Evolutionary conservation across 1,140 invertebrate species (phyloP), one percentile per base, ranked within the genome.

Genomic region (Wasmannia auropunctata): DNA sequence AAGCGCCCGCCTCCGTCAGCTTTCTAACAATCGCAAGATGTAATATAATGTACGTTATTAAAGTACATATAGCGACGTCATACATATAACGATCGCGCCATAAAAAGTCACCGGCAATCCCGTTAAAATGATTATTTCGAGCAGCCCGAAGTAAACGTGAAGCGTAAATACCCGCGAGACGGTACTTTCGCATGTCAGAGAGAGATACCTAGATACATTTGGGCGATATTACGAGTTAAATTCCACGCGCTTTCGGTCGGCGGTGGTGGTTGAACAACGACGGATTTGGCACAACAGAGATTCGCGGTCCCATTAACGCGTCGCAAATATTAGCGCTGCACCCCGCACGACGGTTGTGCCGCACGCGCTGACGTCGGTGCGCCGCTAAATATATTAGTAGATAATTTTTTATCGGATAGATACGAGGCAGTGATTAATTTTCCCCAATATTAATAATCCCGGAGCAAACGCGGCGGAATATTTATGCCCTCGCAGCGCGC

Each of bases 391-490:
- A 31, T 81, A 81, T 83, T 34, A 83, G n/a, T 40, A 37, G 37
- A 72, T 25, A 37, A 34, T 65, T 83, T 81, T 74, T 83, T 74
- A 46, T 58, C 28, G 3, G 1, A 0, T 25, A 5, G 19, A 34
- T n/a, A 34, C 25, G 16, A 25, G 7, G 19, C 11, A 25, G 43
- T 34, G 14, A 58, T 83, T 72, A 83, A 74, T 72, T 88, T 70
- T 76, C 70, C 49, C 22, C 31, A 87, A 75, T 72, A 88, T 88
- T 83, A 75, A 88, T 88, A 87, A 87, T 37, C 28, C n/a, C 7
- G 28, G 22, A 4, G 7, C 34, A 25, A n/a, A n/a, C n/a, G 11
- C 40, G 14, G 3, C 37, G 62, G n/a, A 40, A 62, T 88, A 87
- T 88, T 84, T 84, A 76, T 19, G 46, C 43, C 31, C 63, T 34